Base-by-base conservation (phyloP, 2,113 vertebrate genomes). In the Phyllopteryx taeniolatus region DNA sequence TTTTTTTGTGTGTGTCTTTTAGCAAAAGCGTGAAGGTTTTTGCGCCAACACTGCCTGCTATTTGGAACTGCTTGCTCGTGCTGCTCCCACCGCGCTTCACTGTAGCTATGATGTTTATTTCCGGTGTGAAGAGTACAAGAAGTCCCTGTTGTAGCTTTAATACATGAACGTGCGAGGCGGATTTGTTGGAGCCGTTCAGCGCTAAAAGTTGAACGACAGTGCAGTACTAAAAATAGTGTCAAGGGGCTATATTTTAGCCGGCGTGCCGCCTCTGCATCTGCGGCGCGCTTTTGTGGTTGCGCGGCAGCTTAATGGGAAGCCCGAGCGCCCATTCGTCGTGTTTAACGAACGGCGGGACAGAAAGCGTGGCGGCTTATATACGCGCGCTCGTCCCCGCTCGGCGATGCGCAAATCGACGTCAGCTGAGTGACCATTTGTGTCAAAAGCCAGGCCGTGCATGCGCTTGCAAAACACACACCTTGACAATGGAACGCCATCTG, bases 251-350 rank as follows among this genome's bases (percentile, higher is more conserved):
- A 33, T 69, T 70, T 70, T 27, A 46, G 76, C 72, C 27, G 56
- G 11, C 35, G 35, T 39, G 35, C 35, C 6, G 35, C 35, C 51
- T 20, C 15, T 2, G 68, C 44, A 27, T 46, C 67, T 76, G 65
- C 71, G 75, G 42, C 67, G 49, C 46, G 74, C 51, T 67, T n/a
- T 1, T 10, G 61, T 64, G 20, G 31, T 73, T 68, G 74, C 63
- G 33, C 54, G 8, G 73, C 51, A 12, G 47, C 49, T 82, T 67
- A 73, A 85, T 86, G 78, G 20, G 44, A 43, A 75, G 71, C 42
- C 67, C 68, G 72, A 62, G 79, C 43, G 53, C 43, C 68, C 73
- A 82, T 87, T 81, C 72, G 81, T 82, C 76, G 62, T 70, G 72
- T 67, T 54, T 61, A 84, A 78, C 66, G 68, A 72, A 67, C 67